Percentiles rank a stretch among this genome's conserved stretches.
phyloP scores from a whole-genome alignment of 2,888 invertebrate species.

The Lithosia quadra region DNA sequence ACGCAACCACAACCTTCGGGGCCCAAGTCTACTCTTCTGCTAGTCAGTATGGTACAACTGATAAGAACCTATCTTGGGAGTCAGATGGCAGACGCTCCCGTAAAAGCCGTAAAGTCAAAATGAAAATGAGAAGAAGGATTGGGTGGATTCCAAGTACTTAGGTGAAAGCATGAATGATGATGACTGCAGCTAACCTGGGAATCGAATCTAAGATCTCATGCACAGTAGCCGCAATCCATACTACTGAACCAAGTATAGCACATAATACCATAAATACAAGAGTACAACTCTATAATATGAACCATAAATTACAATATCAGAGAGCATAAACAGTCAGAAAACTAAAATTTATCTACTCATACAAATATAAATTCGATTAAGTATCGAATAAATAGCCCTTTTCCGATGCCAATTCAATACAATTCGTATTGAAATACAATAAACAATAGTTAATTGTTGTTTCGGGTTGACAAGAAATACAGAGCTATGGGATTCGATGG shows the following conservation, averaged over 20 bases:
- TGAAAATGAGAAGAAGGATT: too few species aligned
- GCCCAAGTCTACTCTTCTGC: too few species aligned
- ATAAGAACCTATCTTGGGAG: too few species aligned
- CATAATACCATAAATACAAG: not conserved
- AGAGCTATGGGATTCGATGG: slow-evolving; percentile 55
- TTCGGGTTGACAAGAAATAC: slow-evolving; percentile 61
- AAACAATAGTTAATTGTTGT: slow-evolving; percentile 74
- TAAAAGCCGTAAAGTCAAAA: too few species aligned
- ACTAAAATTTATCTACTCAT: slow-evolving; percentile 53
- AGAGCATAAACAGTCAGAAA: slow-evolving; percentile 21
- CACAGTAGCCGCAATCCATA: not conserved
- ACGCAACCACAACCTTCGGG: too few species aligned
- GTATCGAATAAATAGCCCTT: slow-evolving; percentile 61
- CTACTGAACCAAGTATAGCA: too few species aligned
- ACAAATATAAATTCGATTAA: slow-evolving; percentile 58
- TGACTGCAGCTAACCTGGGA: too few species aligned
- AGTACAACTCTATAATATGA: slow-evolving; percentile 6
- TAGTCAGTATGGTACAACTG: too few species aligned
- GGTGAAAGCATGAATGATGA: too few species aligned
- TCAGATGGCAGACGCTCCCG: too few species aligned
- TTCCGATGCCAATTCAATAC: slow-evolving; percentile 64
- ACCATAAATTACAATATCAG: slow-evolving; percentile 35
- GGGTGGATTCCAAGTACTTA: too few species aligned
- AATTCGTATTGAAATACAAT: slow-evolving; percentile 65
- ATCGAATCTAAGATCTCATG: too few species aligned